Percentiles rank a stretch among this genome's conserved stretches.
phyloP scores from a whole-genome alignment of 2,113 vertebrate species.

The Nothoprocta pentlandii region DNA sequence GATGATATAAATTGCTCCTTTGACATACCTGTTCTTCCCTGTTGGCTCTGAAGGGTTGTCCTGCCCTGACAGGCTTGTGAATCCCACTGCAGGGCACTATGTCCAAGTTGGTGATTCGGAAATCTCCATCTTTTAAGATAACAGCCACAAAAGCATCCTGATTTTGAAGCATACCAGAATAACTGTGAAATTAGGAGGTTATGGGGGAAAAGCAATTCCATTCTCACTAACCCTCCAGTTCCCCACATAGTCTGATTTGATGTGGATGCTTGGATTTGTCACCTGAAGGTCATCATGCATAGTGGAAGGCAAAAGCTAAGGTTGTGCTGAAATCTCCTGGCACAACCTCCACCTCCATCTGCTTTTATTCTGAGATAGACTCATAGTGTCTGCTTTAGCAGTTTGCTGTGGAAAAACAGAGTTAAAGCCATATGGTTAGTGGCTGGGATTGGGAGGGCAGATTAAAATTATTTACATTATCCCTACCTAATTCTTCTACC shows the following conservation, averaged over 20 bases:
- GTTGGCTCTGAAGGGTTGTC: not conserved
- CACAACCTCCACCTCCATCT: not conserved
- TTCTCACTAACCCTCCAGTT: not conserved
- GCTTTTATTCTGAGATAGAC: not conserved
- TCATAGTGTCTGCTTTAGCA: not conserved
- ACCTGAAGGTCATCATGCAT: not conserved
- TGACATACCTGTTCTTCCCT: not conserved
- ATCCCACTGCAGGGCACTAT: not conserved
- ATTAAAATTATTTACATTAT: not conserved
- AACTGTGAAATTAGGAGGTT: not conserved
- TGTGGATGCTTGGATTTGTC: not conserved
- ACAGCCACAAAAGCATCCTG: accelerated
- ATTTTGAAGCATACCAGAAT: not conserved
- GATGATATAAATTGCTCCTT: not conserved
- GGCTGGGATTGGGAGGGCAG: not conserved
- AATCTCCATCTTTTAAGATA: not conserved
- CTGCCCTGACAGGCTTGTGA: not conserved
- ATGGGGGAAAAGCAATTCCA: not conserved
- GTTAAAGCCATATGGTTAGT: not conserved
- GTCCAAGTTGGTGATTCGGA: not conserved
- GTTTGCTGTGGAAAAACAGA: not conserved
- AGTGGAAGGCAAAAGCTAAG: not conserved
- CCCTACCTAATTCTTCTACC: not conserved
- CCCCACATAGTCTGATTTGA: not conserved
- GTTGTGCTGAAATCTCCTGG: not conserved